These are phyloP conservation scores for Coilia nasus DNA, from an alignment of 2,797 vertebrate genomes.

Conservation along the genomic window DNA sequence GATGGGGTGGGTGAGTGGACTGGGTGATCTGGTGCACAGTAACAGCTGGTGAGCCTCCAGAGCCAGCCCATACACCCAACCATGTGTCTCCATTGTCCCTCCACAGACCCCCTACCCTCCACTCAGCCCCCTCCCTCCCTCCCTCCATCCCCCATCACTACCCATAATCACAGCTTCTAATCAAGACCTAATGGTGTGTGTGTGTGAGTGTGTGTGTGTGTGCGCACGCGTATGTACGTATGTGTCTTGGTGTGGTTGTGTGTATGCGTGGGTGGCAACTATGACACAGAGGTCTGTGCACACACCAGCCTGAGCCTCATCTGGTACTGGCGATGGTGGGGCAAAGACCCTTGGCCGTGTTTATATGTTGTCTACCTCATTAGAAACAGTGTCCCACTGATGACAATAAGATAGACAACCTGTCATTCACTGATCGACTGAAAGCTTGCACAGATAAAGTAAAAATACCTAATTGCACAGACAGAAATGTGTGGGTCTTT, in stretches of 20 bases:
- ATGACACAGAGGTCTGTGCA: neutral
- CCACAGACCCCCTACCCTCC: conserved; percentile 37
- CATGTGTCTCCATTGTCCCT: conserved; percentile 74
- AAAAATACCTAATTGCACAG: too few species aligned
- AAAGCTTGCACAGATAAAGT: too few species aligned
- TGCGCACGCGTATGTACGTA: too few species aligned
- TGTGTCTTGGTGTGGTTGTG: neutral
- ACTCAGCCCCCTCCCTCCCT: conserved; percentile 32
- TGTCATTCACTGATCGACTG: too few species aligned
- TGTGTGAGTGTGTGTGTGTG: too few species aligned
- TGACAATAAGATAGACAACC: too few species aligned
- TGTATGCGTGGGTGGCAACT: neutral
- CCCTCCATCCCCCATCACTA: neutral
- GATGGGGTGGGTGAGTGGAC: conserved; percentile 49
- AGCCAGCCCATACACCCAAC: conserved; percentile 57
- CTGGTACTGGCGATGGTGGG: neutral
- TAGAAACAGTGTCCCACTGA: neutral
- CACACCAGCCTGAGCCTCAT: neutral
- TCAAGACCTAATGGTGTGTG: conserved; percentile 33
- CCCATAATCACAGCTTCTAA: conserved; percentile 36
- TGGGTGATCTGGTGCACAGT: conserved; percentile 16
- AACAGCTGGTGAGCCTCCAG: conserved; percentile 65
- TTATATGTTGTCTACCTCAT: neutral
- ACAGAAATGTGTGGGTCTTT: neutral
- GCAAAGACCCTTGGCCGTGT: neutral